These are phyloP conservation scores for Pteruthius melanotis DNA, from an alignment of 2,113 vertebrate species.

Conservation along the genomic window DNA sequence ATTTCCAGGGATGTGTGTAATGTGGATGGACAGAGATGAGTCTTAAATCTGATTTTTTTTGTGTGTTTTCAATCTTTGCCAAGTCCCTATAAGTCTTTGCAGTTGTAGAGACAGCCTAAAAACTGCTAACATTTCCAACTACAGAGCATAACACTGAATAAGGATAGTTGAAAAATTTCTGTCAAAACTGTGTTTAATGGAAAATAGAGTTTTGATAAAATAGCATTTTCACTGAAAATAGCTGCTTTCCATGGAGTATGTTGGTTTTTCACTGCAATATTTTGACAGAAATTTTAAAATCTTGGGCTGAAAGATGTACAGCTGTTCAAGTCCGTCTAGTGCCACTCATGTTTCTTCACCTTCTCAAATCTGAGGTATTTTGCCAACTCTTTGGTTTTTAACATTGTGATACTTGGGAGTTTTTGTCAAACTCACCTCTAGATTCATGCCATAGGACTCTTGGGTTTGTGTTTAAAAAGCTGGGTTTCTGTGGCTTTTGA, in stretches of 20 bases:
- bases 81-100: slow-evolving; percentile 40
- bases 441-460: not conserved
- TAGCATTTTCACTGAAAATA: slow-evolving; percentile 48
- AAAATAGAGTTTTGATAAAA: slow-evolving; percentile 58
- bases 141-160: slow-evolving; percentile 56
- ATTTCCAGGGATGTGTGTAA: not conserved
- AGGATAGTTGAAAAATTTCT: slow-evolving; percentile 43
- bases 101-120: slow-evolving; percentile 57
- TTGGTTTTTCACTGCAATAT: slow-evolving; percentile 42
- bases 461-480: not conserved
- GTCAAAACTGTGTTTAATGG: slow-evolving; percentile 60
- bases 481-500: not conserved
- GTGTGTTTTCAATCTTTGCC: slow-evolving; percentile 4
- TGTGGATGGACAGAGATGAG: not conserved
- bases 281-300: slow-evolving; percentile 54
- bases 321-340: slow-evolving; percentile 52
- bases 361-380: slow-evolving; percentile 16
- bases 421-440: slow-evolving; percentile 5
- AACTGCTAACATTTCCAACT: slow-evolving; percentile 46
- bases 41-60: not conserved
- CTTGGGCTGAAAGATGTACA: slow-evolving; percentile 48
- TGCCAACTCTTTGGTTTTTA: slow-evolving; percentile 22
- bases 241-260: slow-evolving; percentile 26
- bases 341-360: slow-evolving; percentile 47
- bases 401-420: not conserved